Conservation (phyloP, 2,888 invertebrate species). For the Ariolimax columbianus region DNA sequence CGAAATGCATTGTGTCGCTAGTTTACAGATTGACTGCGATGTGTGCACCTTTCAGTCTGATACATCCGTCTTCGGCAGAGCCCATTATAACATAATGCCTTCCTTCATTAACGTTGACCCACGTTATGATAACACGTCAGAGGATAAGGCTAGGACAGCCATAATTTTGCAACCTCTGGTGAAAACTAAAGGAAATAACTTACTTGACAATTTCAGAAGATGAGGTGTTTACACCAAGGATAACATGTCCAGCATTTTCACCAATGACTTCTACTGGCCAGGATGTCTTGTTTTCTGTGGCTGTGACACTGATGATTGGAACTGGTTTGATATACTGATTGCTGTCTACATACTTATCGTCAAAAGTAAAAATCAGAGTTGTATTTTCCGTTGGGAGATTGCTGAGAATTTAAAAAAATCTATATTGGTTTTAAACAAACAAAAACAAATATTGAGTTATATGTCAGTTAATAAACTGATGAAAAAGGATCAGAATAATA, state of each 20-base stretch:
- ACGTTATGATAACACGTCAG: too few species aligned
- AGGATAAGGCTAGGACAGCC: too few species aligned
- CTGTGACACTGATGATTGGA: slow-evolving; percentile 59
- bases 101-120: too few species aligned
- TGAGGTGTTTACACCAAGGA: slow-evolving; percentile 68
- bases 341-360: slow-evolving; percentile 60
- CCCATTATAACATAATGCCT: too few species aligned
- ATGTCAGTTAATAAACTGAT: too few species aligned
- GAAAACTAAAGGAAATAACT: slow-evolving; percentile 22
- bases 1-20: too few species aligned
- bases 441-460: background rate
- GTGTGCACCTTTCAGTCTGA: too few species aligned
- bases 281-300: slow-evolving; percentile 54
- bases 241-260: slow-evolving; percentile 68
- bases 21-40: too few species aligned
- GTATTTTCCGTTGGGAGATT: slow-evolving; percentile 48
- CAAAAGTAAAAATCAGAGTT: slow-evolving; percentile 65
- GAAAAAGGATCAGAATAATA: too few species aligned
- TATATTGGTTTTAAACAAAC: background rate
- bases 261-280: slow-evolving; percentile 61
- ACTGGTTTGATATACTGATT: slow-evolving; percentile 57
- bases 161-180: too few species aligned
- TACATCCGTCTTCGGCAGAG: too few species aligned
- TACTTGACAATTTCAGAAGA: slow-evolving; percentile 66
- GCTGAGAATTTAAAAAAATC: slow-evolving; percentile 39